Evolutionary conservation across 1,140 invertebrate species (phyloP).

Genomic region (Dreissena polymorpha): DNA sequence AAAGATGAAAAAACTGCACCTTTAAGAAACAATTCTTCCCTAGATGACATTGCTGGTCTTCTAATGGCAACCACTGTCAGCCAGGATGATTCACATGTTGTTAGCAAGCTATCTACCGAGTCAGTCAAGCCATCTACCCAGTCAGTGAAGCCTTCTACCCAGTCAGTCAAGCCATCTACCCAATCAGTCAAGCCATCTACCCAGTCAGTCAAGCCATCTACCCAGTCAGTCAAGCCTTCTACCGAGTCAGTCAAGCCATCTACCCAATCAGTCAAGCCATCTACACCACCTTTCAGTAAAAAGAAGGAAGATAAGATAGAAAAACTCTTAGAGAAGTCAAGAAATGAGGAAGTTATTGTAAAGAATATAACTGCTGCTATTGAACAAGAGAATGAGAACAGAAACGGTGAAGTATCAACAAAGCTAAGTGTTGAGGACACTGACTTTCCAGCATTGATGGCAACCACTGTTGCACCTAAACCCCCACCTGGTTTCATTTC

Average conservation of each 20-base stretch:
- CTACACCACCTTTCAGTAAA: neutral
- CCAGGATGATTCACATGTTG: neutral
- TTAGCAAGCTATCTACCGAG: no score
- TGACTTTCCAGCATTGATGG: neutral
- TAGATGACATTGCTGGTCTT: slow-evolving; percentile 65
- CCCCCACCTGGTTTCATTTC: slow-evolving; percentile 64
- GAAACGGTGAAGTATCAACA: slow-evolving; percentile 7
- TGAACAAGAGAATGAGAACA: neutral
- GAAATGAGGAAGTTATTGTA: no score
- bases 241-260: no score
- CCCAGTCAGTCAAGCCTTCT: no score
- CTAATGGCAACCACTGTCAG: slow-evolving; percentile 43
- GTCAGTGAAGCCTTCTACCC: no score
- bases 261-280: no score
- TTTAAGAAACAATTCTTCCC: slow-evolving; percentile 51
- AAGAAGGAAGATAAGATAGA: slow-evolving; percentile 39
- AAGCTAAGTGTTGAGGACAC: neutral
- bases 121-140: no score
- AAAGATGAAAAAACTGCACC: slow-evolving; percentile 32
- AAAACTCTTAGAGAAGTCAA: neutral
- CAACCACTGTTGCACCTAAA: neutral
- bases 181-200: no score
- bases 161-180: no score
- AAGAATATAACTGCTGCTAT: no score
- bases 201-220: no score